Percentiles rank a stretch among this genome's conserved stretches.
These are phyloP conservation scores for Psilanteris sp. DNA, from an alignment of 1,140 invertebrate genomes.

Conservation along the genomic window DNA sequence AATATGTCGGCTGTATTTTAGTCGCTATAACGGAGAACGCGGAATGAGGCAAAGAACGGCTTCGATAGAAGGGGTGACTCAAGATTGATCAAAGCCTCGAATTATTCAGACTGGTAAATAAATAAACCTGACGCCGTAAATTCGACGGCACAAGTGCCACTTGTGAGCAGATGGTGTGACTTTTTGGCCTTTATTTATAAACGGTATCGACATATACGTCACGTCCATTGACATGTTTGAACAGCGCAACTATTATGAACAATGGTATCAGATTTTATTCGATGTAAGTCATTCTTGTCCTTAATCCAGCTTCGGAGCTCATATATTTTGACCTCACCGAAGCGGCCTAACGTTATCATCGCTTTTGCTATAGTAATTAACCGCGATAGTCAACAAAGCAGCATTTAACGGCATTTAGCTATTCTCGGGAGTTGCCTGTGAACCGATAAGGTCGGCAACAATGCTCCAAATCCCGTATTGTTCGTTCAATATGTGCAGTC, in stretches of 20 bases:
- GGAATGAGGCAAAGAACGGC: conserved; percentile 14
- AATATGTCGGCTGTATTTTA: conserved; percentile 40
- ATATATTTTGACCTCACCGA: conserved; percentile 52
- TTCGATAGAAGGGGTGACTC: conserved; percentile 7
- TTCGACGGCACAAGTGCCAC: conserved; percentile 34
- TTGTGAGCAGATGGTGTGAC: conserved; percentile 12
- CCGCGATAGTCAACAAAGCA: conserved; percentile 73
- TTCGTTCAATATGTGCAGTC: conserved; percentile 68
- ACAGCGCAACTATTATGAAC: conserved; percentile 28
- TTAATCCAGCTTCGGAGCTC: conserved; percentile 32
- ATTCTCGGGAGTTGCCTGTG: conserved; percentile 59
- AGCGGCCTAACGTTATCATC: conserved; percentile 50
- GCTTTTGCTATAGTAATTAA: conserved; percentile 71
- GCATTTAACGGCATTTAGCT: conserved; percentile 75
- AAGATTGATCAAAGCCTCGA: conserved; percentile 36
- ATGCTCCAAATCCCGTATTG: conserved; percentile 75
- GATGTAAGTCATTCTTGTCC: conserved; percentile 56
- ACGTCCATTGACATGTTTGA: not conserved
- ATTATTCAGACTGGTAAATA: conserved; percentile 32
- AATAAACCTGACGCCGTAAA: conserved; percentile 37
- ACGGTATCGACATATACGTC: conserved; percentile 21
- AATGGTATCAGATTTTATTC: conserved; percentile 56
- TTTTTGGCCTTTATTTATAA: conserved; percentile 39
- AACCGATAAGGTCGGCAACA: conserved; percentile 74
- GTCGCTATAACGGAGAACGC: conserved; percentile 24